Base-by-base conservation (phyloP, 2,113 vertebrate species). In the Tringa solitaria region DNA sequence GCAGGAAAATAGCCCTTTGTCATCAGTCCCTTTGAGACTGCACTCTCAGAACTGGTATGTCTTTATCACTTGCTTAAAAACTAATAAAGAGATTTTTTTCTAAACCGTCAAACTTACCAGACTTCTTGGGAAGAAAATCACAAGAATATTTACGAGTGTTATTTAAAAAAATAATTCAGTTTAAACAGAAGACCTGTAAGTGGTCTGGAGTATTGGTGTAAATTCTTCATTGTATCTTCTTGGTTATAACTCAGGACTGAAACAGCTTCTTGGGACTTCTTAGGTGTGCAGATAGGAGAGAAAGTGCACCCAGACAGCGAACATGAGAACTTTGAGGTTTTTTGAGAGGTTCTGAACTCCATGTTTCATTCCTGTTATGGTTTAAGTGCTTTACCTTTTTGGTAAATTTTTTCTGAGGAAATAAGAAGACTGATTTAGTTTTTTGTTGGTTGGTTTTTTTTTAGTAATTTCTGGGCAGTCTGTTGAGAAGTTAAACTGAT, bases 231-330 rank as follows among this genome's bases (percentile, higher is more conserved):
- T 83, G 14, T 10, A 7, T 46, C 43, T 75, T 48, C 30, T n/a
- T 84, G 27, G 2, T 54, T 83, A 12, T 41, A 68, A 2, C 17
- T 53, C 6, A 4, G 43, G n/a, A 30, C 17, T 70, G 69, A 60
- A 88, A 35, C 3, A 51, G 33, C 33, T 78, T 57, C 28, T 45
- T 56, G 17, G 61, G 51, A 39, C 45, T 41, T 78, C 45, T 8
- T 26, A 15, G 24, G 3, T n/a, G 50, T 60, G 23, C 23, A 1
- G 32, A 1, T 27, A 0, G 26, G 6, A 6, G 30, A 22, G 37
- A 23, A 54, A 46, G n/a, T 3, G 8, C 9, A 27, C 39, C 27
- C 45, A 56, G 60, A 7, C 6, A 18, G 33, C 23, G 14, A 24
- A 21, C 5, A 4, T 51, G 59, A 50, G 39, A 65, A 6, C 26